Base-by-base conservation (phyloP, 2,797 vertebrate species). In the Catamblyrhynchus diadema region DNA sequence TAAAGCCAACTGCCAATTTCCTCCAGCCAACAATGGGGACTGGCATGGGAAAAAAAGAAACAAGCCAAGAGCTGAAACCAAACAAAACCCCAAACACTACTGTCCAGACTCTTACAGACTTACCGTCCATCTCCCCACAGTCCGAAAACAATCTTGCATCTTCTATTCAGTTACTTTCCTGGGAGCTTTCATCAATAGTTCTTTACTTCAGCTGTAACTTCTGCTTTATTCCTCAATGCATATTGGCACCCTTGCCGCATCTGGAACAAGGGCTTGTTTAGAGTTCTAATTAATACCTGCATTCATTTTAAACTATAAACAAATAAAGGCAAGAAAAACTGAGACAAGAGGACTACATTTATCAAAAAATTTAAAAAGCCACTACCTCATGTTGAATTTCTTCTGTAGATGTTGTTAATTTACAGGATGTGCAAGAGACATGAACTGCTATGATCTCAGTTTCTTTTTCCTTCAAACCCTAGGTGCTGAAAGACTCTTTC, bases 401-500 rank as follows among this genome's bases (percentile, higher is more conserved):
- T 42, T 73, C 21, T 64, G 48, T 39, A 51, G 12, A 14, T 3
- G 2, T 24, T 33, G 33, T 28, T 90, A 30, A 48, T 35, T 73
- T 85, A 50, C 9, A 56, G 30, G n/a, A 80, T 64, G 23, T 57
- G 18, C 15, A 70, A 80, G 14, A 53, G 45, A 44, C 12, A 22
- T 20, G 14, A 60, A n/a, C 25, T 81, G 19, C 48, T 78, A 45
- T 80, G 42, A 69, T 50, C 27, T 13, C 10, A 39, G 1, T 1
- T 44, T 61, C 4, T 5, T 48, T 94, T 90, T 86, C 59, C 35
- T 90, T 72, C 60, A 22, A 66, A 74, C 83, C 73, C 23, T 77
- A 99, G 99, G 98, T 99, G 91, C 97, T 99, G 67, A 99, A 98
- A 95, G 98, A 99, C 95, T 99, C 99, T 35, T 99, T 99, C 97